These are phyloP conservation scores for Parnassius mnemosyne DNA, from an alignment of 2,888 invertebrate genomes.

Conservation along the genomic window DNA sequence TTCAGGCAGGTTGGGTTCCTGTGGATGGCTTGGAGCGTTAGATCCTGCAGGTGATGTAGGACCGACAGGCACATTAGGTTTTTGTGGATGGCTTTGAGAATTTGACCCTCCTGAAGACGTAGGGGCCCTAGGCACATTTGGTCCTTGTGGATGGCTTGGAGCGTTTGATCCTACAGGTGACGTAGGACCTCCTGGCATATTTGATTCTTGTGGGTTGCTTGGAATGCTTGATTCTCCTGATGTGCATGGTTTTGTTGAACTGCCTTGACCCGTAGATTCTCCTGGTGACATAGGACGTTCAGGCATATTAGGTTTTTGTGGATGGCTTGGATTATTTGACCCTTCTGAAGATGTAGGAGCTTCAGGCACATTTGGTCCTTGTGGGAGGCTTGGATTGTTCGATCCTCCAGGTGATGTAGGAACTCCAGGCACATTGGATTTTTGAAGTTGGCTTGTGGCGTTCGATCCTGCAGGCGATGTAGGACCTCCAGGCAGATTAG, in stretches of 20 bases:
- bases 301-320: too few relatives aligned
- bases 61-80: not conserved
- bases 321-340: too few relatives aligned
- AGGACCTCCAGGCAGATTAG: too few relatives aligned
- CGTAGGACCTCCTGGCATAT: not conserved
- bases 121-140: rapidly evolving
- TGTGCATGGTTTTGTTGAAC: not conserved
- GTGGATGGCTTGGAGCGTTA: not conserved
- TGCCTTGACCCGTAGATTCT: not conserved
- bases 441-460: not conserved
- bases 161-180: not conserved
- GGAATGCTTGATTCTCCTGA: not conserved
- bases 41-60: not conserved
- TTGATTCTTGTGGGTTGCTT: not conserved
- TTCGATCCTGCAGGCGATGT: not conserved
- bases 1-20: not conserved
- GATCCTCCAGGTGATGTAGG: not conserved
- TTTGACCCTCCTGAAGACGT: not conserved
- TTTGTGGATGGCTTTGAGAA: not conserved
- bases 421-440: constrained; percentile 1
- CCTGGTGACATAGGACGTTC: not conserved
- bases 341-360: not conserved
- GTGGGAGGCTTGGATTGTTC: too few relatives aligned
- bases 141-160: not conserved
- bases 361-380: too few relatives aligned